Evolutionary conservation across 2,113 vertebrate species (phyloP).

Genomic region (Cavia porcellus): DNA sequence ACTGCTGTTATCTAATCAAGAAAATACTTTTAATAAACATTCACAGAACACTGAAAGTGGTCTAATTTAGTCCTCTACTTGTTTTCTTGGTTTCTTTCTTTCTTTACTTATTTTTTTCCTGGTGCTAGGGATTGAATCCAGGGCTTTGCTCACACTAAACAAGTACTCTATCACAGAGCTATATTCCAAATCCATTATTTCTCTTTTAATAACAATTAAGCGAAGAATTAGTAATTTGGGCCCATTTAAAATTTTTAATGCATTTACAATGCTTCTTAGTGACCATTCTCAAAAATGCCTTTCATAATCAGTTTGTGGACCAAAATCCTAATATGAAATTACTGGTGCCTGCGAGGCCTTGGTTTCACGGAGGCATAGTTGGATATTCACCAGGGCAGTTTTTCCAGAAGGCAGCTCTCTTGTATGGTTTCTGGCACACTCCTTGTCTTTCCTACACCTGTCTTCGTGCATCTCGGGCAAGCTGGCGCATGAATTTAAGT

Average conservation of each 20-base stretch:
- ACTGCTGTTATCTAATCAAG: neutral
- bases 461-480: slow-evolving; percentile 55
- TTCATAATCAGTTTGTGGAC: neutral
- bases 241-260: neutral
- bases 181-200: neutral
- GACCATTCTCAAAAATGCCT: neutral
- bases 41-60: neutral
- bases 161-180: neutral
- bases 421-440: neutral
- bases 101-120: neutral
- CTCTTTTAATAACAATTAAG: neutral
- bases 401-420: slow-evolving; percentile 47
- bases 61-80: neutral
- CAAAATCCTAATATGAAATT: neutral
- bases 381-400: slow-evolving; percentile 85
- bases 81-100: neutral
- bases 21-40: neutral
- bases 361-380: fast-evolving
- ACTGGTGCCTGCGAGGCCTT: fast-evolving
- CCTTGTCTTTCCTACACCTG: neutral
- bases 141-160: neutral
- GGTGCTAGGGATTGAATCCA: neutral
- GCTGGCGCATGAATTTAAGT: neutral
- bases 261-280: neutral
- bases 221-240: neutral